A percentile compares a stretch with the other conserved stretches of the same genome.
Conservation (phyloP, 2,888 invertebrate genomes). For the Rhagonycha lutea region DNA sequence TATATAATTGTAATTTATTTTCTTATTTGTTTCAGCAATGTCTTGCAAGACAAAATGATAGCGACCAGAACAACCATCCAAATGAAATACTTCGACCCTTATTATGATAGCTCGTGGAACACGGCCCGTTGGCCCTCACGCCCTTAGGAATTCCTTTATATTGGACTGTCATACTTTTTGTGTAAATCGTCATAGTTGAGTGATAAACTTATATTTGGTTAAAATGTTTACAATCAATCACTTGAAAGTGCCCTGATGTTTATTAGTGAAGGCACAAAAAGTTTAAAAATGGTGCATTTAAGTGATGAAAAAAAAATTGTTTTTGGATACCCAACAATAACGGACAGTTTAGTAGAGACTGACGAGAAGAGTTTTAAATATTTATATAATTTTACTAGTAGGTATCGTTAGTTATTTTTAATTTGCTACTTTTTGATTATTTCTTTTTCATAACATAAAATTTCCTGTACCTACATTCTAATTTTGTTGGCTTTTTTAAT, state of each 20-base stretch:
- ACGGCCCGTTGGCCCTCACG: constrained; percentile 69
- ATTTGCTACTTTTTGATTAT: constrained; percentile 10
- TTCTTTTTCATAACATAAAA: background rate
- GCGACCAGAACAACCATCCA: constrained; percentile 81
- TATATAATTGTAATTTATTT: constrained; percentile 10
- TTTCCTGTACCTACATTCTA: constrained; percentile 26
- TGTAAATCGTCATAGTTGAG: constrained; percentile 47
- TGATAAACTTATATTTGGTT: constrained; percentile 26
- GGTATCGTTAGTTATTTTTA: constrained; percentile 18
- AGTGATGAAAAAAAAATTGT: constrained; percentile 17
- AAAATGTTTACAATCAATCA: constrained; percentile 33
- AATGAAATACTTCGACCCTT: constrained; percentile 74
- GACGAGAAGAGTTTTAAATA: constrained; percentile 7
- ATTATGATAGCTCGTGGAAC: constrained; percentile 76
- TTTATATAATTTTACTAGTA: constrained; percentile 20
- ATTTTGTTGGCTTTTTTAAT: constrained; percentile 23
- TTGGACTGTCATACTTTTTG: constrained; percentile 54
- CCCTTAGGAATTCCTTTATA: constrained; percentile 61
- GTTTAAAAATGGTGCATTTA: constrained; percentile 16
- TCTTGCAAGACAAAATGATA: constrained; percentile 74
- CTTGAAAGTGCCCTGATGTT: constrained; percentile 37
- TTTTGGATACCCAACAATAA: constrained; percentile 7
- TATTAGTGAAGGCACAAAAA: constrained; percentile 21
- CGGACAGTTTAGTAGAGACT: constrained; percentile 14
- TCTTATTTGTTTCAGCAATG: constrained; percentile 72